Evolutionary conservation across 1,140 invertebrate species (phyloP).

Genomic region (Ganaspis sp.): DNA sequence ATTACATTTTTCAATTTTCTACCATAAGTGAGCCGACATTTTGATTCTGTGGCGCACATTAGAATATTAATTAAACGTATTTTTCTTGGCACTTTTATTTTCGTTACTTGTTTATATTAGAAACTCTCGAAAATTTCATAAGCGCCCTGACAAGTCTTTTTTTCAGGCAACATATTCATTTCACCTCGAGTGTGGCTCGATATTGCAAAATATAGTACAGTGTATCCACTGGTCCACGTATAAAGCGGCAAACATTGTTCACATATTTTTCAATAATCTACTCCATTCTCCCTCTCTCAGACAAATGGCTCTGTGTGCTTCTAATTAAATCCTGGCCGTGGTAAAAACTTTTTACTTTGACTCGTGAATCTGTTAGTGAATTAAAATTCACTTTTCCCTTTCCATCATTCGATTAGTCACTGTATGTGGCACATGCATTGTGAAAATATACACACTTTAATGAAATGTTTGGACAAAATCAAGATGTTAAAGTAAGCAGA

Average conservation of each 20-base stretch:
- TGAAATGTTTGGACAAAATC: slow-evolving; percentile 1
- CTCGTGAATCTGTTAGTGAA: slow-evolving; percentile 21
- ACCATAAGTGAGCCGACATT: no score
- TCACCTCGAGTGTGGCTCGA: background rate
- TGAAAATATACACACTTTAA: background rate
- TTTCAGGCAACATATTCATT: background rate
- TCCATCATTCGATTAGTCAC: background rate
- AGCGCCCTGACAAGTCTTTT: background rate
- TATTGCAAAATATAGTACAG: background rate
- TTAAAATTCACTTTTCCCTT: slow-evolving; percentile 26
- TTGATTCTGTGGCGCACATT: no score
- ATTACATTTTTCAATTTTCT: no score
- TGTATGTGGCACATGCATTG: background rate
- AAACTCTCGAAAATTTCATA: background rate
- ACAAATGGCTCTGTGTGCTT: background rate
- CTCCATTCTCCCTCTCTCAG: background rate
- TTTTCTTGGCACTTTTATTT: no score
- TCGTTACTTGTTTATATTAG: background rate
- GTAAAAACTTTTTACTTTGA: slow-evolving; percentile 15
- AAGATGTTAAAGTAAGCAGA: background rate
- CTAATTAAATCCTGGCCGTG: slow-evolving; percentile 1
- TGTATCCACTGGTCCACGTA: background rate
- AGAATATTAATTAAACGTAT: no score
- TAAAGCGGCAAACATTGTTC: slow-evolving; percentile 14
- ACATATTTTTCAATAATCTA: slow-evolving; percentile 14